Percentiles rank a stretch among this genome's conserved stretches.
Conservation (phyloP, 2,888 invertebrate species). For the Tetramorium bicarinatum region DNA sequence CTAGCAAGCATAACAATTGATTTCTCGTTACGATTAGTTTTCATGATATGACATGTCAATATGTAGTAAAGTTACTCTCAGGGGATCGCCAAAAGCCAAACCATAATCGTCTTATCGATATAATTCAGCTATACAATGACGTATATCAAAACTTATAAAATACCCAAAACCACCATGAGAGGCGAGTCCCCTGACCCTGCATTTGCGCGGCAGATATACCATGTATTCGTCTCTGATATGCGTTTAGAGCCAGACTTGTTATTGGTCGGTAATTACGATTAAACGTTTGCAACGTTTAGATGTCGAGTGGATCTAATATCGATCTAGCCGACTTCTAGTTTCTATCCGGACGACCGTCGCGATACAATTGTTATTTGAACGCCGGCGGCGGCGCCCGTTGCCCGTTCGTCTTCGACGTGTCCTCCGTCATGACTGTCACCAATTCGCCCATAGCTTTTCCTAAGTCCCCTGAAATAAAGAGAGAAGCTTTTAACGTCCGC, state of each 20-base stretch:
- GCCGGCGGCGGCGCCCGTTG: slow-evolving; percentile 83
- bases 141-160: slow-evolving; percentile 86
- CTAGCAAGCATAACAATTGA: slow-evolving; percentile 85
- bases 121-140: slow-evolving; percentile 82
- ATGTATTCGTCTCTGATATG: slow-evolving; percentile 83
- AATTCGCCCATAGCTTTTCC: slow-evolving; percentile 95
- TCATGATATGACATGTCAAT: slow-evolving; percentile 84
- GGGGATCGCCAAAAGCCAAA: slow-evolving; percentile 81
- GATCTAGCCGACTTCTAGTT: slow-evolving; percentile 16
- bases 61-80: slow-evolving; percentile 81
- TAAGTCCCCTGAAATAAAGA: slow-evolving; percentile 90
- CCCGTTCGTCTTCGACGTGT: slow-evolving; percentile 85
- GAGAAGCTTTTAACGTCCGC: not conserved
- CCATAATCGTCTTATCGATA: slow-evolving; percentile 79
- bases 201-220: slow-evolving; percentile 72
- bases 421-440: slow-evolving; percentile 96
- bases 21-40: slow-evolving; percentile 77
- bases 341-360: slow-evolving; percentile 28
- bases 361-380: slow-evolving; percentile 80
- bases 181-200: slow-evolving; percentile 78
- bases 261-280: slow-evolving; percentile 81
- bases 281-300: slow-evolving; percentile 59
- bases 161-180: slow-evolving; percentile 83
- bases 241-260: slow-evolving; percentile 85
- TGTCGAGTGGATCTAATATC: slow-evolving; percentile 9